A percentile compares a stretch with the other conserved stretches of the same genome.
These are phyloP conservation scores for Anthopleura sola DNA, from an alignment of 64 coral and sea anemone species.

Conservation along the genomic window DNA sequence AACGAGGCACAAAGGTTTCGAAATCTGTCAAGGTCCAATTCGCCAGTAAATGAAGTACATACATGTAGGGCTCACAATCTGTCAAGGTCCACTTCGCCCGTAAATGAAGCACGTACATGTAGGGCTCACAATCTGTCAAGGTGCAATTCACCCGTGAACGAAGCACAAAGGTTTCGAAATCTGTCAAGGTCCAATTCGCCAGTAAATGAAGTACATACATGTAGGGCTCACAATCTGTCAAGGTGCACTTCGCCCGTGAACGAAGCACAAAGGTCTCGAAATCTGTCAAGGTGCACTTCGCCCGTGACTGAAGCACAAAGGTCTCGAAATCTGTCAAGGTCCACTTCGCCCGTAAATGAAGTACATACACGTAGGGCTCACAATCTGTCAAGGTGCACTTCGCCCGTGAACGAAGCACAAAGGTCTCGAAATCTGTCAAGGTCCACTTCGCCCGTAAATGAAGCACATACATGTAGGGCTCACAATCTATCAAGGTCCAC, in stretches of 20 bases:
- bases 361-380: neutral
- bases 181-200: neutral
- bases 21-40: neutral
- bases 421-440: neutral
- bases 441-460: neutral
- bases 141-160: neutral
- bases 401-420: neutral
- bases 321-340: neutral
- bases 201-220: neutral
- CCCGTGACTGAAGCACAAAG: neutral
- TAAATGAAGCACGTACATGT: neutral
- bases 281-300: neutral
- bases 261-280: neutral
- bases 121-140: neutral
- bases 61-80: neutral
- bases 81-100: neutral
- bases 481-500: neutral
- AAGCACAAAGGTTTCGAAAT: neutral
- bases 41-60: neutral
- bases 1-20: neutral
- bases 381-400: neutral
- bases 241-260: neutral
- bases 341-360: neutral
- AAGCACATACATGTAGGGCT: neutral
- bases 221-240: neutral